Evolutionary conservation across 2,113 vertebrate genomes (phyloP).

Genomic region (Mobula birostris): DNA sequence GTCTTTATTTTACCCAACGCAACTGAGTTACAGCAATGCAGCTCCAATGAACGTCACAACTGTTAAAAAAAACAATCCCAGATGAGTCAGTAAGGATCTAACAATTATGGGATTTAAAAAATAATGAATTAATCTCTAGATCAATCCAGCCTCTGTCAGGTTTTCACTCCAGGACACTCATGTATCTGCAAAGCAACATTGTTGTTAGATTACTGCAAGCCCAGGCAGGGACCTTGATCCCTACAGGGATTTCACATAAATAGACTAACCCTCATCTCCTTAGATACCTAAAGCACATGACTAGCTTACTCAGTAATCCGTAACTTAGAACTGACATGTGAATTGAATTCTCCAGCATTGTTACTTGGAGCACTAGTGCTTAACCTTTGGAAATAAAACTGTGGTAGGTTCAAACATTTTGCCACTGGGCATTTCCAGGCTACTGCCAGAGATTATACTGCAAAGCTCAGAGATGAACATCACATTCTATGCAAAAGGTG

Average conservation of each 20-base stretch:
- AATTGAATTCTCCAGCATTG: neutral
- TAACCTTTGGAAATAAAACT: neutral
- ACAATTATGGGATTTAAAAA: neutral
- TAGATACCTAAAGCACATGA: neutral
- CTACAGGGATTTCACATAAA: neutral
- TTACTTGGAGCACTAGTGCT: neutral
- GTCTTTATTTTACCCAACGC: neutral
- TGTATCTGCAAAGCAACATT: neutral
- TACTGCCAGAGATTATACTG: neutral
- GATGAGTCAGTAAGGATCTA: neutral
- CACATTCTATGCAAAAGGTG: neutral
- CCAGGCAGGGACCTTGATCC: neutral
- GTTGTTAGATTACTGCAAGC: neutral
- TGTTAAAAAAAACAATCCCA: neutral
- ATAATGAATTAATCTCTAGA: neutral
- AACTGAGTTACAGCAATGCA: neutral
- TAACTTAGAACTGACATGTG: neutral
- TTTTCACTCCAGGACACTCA: neutral
- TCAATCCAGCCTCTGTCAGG: neutral
- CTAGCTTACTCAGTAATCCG: neutral
- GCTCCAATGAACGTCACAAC: neutral
- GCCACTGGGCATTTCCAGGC: neutral
- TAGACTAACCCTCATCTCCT: neutral
- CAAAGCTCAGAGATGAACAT: slow-evolving; percentile 2
- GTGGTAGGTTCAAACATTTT: neutral